Evolutionary conservation across 2,113 vertebrate genomes (phyloP).

Genomic region (Sminthopsis crassicaudata): DNA sequence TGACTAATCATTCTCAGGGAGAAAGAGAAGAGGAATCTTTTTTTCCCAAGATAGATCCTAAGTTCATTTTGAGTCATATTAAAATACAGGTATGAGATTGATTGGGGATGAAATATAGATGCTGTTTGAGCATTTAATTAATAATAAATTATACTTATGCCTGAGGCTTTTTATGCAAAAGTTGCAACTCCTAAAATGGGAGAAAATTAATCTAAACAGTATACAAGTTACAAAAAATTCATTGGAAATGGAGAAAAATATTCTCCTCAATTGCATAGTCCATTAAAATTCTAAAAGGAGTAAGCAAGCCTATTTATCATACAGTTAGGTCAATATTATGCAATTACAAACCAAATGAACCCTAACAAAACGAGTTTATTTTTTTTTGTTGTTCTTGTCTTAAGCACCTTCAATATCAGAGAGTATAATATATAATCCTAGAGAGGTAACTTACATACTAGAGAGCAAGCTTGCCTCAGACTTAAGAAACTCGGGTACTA

Average conservation of each 20-base stretch:
- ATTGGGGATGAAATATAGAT: neutral
- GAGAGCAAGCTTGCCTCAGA: neutral
- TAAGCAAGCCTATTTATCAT: conserved; percentile 45
- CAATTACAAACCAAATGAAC: conserved; percentile 46
- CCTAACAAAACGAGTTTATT: neutral
- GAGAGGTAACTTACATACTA: neutral
- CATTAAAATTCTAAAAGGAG: conserved; percentile 29
- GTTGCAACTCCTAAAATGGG: neutral
- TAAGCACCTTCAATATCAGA: neutral
- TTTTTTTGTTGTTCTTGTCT: conserved; percentile 7
- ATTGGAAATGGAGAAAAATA: neutral
- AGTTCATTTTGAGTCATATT: conserved; percentile 7
- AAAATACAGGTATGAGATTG: conserved; percentile 34
- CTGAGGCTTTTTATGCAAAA: conserved; percentile 15
- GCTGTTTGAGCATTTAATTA: conserved; percentile 42
- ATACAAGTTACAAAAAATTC: conserved; percentile 13
- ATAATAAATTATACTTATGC: neutral
- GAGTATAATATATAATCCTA: neutral
- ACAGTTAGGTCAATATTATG: conserved; percentile 28
- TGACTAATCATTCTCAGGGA: neutral
- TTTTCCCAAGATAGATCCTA: neutral
- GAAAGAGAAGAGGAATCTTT: neutral
- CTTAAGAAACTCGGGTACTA: neutral
- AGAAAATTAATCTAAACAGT: conserved; percentile 13
- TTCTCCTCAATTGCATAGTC: neutral